phyloP scores from a whole-genome alignment of 2,888 invertebrate genomes.

The Ophion ellenae region DNA sequence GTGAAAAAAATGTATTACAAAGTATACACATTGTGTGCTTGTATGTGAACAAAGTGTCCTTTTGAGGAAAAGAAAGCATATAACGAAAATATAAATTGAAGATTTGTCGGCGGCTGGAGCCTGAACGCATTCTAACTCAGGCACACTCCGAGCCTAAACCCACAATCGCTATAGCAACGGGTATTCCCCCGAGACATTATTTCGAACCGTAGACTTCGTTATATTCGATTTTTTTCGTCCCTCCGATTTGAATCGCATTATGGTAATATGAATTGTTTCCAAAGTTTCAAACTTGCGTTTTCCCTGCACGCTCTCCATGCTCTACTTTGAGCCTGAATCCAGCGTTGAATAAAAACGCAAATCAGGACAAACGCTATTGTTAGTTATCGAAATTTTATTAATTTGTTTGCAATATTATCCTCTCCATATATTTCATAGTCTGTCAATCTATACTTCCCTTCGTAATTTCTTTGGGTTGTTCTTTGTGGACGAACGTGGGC shows the following conservation, averaged over 20 bases:
- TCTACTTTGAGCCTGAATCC: not conserved
- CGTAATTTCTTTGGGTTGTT: not conserved
- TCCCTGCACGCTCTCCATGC: not conserved
- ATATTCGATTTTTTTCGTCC: constrained; percentile 21
- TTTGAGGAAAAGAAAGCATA: not conserved
- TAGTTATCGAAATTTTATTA: not conserved
- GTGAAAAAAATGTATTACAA: not conserved
- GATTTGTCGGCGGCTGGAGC: constrained; percentile 16
- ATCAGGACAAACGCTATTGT: not conserved
- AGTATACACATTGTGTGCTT: not conserved
- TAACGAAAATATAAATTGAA: constrained; percentile 21
- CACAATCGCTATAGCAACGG: not conserved
- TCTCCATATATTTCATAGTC: not conserved
- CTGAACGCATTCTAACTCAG: constrained; percentile 4
- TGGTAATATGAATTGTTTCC: constrained; percentile 33
- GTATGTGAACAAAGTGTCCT: not conserved
- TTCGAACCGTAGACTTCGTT: constrained; percentile 17
- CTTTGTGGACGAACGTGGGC: not conserved
- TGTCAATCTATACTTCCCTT: not conserved
- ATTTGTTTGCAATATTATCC: not conserved
- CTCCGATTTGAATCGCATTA: constrained; percentile 38
- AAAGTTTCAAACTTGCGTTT: constrained; percentile 1
- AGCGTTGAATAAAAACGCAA: not conserved
- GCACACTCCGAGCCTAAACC: not conserved
- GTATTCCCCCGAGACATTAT: constrained; percentile 24